Base-by-base conservation (phyloP, 2,888 invertebrate genomes). In the Panorpa germanica region DNA sequence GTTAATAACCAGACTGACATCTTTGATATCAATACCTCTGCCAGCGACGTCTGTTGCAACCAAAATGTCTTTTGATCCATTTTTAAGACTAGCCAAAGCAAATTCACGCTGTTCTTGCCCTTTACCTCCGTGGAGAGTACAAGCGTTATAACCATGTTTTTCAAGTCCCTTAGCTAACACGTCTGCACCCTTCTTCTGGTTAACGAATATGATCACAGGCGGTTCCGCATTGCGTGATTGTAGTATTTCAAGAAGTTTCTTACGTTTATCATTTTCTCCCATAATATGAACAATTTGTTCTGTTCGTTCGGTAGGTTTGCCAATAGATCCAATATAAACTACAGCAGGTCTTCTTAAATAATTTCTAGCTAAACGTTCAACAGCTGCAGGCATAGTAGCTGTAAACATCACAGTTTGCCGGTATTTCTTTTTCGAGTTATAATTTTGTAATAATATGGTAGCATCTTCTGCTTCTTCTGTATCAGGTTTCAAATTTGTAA, bases 341-440 rank as follows among this genome's bases (percentile, higher is more conserved):
- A 95, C 83, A 8, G 96, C 91, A 1, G 98, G 98, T 44, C 98
- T 65, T 32, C 98, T 65, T 13, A 99, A 60, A 56, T 98, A 99
- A 17, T 76, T 83, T 37, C 93, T 66, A 0, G 98, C 98, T 37
- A 99, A 58, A 35, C 96, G 66, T 58, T 99, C 98, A 3, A 99
- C 93, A 3, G 95, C 86, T 1, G 95, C 78, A 6, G 95, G 95
- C 98, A 99, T 99, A 38, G 98, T 99, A 3, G 98, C 98, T 28
- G 98, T 98, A 56, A 99, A 99, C 98, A 99, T 99, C 50, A 99
- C 98, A 45, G 98, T 99, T 76, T 95, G 95, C 50, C 95, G 65
- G 53, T 82, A 98, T 53, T 98, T 98, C 52, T 95, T 83, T 53
- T 91, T 95, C 1, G 88, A 75, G 47, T 81, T 75, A 48, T 95